Conservation (phyloP, 2,113 vertebrate species). For the Grammomys dolichurus region DNA sequence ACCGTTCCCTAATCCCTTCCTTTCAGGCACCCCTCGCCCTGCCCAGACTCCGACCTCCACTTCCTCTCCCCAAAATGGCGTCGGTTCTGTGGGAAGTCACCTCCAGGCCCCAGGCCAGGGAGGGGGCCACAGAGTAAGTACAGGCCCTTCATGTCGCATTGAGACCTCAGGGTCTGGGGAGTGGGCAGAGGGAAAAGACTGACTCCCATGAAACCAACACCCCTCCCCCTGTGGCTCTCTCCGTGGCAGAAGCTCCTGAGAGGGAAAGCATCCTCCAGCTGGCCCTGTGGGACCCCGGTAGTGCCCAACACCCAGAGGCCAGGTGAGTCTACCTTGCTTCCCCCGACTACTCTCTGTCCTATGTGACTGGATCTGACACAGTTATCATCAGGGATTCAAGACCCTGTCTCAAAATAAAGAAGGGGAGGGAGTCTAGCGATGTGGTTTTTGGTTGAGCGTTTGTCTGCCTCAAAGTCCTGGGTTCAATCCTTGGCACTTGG, state of each 20-base stretch:
- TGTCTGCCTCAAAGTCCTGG: background rate
- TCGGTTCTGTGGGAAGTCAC: background rate
- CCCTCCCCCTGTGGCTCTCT: background rate
- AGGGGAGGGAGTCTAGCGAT: no score
- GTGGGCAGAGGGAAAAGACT: background rate
- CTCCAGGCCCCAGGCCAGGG: background rate
- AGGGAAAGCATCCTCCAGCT: background rate
- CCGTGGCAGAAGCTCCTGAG: constrained; percentile 62
- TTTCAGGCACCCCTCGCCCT: constrained; percentile 53
- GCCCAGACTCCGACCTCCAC: constrained; percentile 59
- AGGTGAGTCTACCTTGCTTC: constrained; percentile 2
- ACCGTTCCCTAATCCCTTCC: background rate
- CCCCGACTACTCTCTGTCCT: background rate
- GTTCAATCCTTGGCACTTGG: background rate
- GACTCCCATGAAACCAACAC: background rate
- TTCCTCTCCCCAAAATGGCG: constrained; percentile 59
- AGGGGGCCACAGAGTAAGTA: constrained; percentile 48
- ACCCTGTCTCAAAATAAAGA: background rate
- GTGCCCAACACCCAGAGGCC: background rate
- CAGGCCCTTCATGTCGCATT: background rate
- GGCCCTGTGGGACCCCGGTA: background rate
- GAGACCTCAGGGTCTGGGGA: background rate
- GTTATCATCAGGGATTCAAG: background rate
- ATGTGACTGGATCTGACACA: background rate
- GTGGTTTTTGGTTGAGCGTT: background rate